phyloP scores from a whole-genome alignment of 1,140 invertebrate species.

The Drosophila littoralis region DNA sequence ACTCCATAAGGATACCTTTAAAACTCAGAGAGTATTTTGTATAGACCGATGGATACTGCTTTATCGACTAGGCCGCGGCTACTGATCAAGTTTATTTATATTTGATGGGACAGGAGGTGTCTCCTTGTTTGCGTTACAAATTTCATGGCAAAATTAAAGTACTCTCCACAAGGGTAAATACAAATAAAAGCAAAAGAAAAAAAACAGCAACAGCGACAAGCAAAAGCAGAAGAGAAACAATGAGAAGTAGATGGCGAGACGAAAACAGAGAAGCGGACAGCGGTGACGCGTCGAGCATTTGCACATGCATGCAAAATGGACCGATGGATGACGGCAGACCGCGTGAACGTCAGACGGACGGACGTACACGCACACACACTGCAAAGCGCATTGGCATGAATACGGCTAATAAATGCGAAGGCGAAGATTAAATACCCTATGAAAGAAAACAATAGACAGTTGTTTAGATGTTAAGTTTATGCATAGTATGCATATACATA shows the following conservation, averaged over 20 bases:
- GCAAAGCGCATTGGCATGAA: constrained; percentile 56
- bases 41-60: too few species aligned
- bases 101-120: too few species aligned
- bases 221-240: constrained; percentile 24
- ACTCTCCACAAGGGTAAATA: neutral
- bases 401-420: constrained; percentile 73
- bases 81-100: too few species aligned
- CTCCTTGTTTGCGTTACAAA: too few species aligned
- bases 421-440: constrained; percentile 24
- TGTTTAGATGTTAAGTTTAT: neutral
- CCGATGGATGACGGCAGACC: constrained; percentile 13
- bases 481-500: neutral
- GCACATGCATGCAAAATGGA: constrained; percentile 73
- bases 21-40: too few species aligned
- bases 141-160: too few species aligned
- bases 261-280: constrained; percentile 13
- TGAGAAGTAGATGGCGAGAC: constrained; percentile 27
- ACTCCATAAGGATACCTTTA: too few species aligned
- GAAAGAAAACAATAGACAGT: neutral
- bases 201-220: constrained; percentile 2
- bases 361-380: constrained; percentile 13
- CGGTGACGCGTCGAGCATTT: constrained; percentile 32
- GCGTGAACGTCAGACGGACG: constrained; percentile 9
- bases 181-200: constrained; percentile 7
- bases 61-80: too few species aligned